phyloP scores from a whole-genome alignment of 1,140 invertebrate genomes.

The Sitobion miscanthi region DNA sequence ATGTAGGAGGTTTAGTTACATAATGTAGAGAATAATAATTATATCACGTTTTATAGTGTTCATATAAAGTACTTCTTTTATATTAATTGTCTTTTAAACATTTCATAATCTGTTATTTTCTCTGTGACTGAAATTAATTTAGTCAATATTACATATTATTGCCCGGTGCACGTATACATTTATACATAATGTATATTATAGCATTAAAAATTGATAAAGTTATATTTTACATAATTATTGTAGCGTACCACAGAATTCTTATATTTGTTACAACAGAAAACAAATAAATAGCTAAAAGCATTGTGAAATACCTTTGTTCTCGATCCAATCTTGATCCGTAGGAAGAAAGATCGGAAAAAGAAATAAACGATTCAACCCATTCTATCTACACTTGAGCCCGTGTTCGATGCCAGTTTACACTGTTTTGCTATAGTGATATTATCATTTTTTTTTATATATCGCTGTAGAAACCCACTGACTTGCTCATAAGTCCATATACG shows the following conservation, averaged over 20 bases:
- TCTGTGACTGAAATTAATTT: neutral
- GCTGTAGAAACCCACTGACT: neutral
- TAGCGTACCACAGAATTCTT: neutral
- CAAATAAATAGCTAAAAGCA: neutral
- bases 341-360: constrained; percentile 22
- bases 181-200: neutral
- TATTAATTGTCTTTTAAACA: constrained; percentile 6
- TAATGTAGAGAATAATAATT: constrained; percentile 10
- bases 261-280: constrained; percentile 16
- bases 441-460: neutral
- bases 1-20: neutral
- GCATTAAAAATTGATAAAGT: neutral
- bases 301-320: constrained; percentile 23
- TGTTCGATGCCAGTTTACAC: neutral
- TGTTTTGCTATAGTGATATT: neutral
- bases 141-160: constrained; percentile 9
- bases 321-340: neutral
- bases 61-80: neutral
- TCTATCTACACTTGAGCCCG: neutral
- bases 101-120: constrained; percentile 9
- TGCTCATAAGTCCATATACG: neutral
- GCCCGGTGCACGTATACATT: neutral
- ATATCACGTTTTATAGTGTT: neutral
- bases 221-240: neutral
- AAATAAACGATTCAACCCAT: neutral